Evolutionary conservation across 2,888 invertebrate species (phyloP).

Genomic region (Pimpla rufipes): DNA sequence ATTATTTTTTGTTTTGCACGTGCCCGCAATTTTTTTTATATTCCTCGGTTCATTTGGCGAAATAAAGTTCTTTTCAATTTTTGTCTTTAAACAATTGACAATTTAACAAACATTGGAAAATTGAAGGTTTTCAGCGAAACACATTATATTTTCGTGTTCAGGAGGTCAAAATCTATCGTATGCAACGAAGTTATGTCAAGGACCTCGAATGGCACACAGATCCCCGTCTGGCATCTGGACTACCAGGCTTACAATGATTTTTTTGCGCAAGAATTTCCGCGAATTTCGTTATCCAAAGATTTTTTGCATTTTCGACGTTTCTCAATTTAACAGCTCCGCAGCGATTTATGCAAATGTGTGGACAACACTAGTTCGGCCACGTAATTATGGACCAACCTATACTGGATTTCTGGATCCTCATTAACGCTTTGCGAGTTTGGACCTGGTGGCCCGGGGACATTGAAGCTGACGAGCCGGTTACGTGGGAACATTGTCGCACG

Average conservation of each 20-base stretch:
- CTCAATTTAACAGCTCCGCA: not conserved
- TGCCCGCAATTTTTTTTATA: no score
- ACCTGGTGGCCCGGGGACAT: conserved; percentile 25
- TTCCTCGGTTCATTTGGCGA: no score
- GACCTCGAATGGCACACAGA: not conserved
- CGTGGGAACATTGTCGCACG: conserved; percentile 37
- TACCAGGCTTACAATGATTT: no score
- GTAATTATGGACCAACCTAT: conserved; percentile 19
- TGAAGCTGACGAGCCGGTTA: conserved; percentile 15
- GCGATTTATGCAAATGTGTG: not conserved
- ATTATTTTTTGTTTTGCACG: no score
- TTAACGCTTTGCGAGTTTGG: conserved; percentile 16
- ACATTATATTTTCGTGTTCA: not conserved
- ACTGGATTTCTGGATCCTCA: conserved; percentile 5
- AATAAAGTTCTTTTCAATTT: no score
- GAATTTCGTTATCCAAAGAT: no score
- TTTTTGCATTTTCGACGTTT: no score
- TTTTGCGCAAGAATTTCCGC: no score
- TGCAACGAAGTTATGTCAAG: not conserved
- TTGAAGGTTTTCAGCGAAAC: not conserved
- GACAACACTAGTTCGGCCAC: conserved; percentile 17
- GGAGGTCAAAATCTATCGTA: not conserved
- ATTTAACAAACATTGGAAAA: no score
- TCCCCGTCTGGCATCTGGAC: not conserved
- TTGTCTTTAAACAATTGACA: no score